Percentiles rank a stretch among this genome's conserved stretches.
These are phyloP conservation scores for Trichopria drosophilae DNA, from an alignment of 2,888 invertebrate species.

Conservation along the genomic window DNA sequence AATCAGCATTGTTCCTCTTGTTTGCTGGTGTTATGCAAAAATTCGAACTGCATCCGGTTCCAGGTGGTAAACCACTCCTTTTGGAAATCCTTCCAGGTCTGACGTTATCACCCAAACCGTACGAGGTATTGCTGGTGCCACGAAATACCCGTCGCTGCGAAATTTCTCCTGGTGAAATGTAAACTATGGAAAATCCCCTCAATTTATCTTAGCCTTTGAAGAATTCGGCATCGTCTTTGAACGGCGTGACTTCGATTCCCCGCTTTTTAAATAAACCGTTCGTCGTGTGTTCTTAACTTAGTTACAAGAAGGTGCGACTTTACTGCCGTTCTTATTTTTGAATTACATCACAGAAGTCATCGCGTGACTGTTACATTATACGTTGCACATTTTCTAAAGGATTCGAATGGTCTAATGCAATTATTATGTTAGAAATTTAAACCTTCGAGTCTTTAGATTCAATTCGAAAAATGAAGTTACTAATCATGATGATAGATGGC, in stretches of 20 bases:
- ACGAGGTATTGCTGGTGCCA: constrained; percentile 57
- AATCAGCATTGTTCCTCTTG: constrained; percentile 65
- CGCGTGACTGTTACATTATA: too few relatives aligned
- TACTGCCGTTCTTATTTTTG: too few relatives aligned
- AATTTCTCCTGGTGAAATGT: too few relatives aligned
- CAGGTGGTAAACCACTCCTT: constrained; percentile 56
- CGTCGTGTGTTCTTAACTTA: not conserved
- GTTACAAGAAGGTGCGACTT: too few relatives aligned
- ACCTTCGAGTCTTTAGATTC: not conserved
- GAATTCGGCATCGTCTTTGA: not conserved
- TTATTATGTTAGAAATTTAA: not conserved
- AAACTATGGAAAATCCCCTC: too few relatives aligned
- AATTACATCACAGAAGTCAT: too few relatives aligned
- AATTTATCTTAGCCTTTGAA: too few relatives aligned
- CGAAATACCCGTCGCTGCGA: constrained; percentile 34
- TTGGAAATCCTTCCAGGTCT: constrained; percentile 62
- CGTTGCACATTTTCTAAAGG: too few relatives aligned
- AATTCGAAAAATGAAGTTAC: too few relatives aligned
- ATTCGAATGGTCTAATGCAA: too few relatives aligned
- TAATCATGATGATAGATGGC: not conserved
- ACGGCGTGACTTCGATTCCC: not conserved
- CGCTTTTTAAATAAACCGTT: constrained; percentile 1
- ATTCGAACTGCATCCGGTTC: constrained; percentile 59
- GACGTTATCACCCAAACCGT: constrained; percentile 63
- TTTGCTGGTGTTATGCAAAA: constrained; percentile 65